These are phyloP conservation scores for Ernsta delagoae DNA, from an alignment of 2,888 invertebrate genomes.

Conservation along the genomic window DNA sequence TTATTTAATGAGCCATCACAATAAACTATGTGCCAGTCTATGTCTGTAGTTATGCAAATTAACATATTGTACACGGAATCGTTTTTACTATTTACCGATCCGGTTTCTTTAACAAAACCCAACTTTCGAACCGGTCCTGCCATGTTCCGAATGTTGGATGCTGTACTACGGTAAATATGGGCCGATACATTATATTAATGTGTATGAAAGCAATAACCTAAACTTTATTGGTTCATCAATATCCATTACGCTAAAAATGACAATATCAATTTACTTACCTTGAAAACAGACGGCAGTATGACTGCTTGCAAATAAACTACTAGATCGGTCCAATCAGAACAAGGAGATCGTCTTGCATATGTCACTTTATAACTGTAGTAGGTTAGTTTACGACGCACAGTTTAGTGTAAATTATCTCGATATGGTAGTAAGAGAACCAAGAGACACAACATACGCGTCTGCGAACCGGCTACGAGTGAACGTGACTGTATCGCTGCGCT, in stretches of 20 bases:
- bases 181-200: conserved; percentile 4
- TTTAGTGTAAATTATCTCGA: conserved; percentile 19
- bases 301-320: no score
- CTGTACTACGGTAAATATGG: conserved; percentile 20
- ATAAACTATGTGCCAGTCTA: background rate
- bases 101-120: conserved; percentile 71
- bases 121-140: conserved; percentile 76
- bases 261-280: conserved; percentile 12
- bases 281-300: background rate
- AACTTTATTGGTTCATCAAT: conserved; percentile 1
- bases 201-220: background rate
- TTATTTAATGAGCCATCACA: conserved; percentile 18
- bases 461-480: no score
- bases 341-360: conserved; percentile 24
- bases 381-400: conserved; percentile 14
- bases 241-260: background rate
- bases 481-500: conserved; percentile 56
- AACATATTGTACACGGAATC: conserved; percentile 18
- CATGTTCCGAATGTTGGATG: conserved; percentile 39
- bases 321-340: conserved; percentile 23
- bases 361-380: conserved; percentile 23
- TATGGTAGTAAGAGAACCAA: conserved; percentile 4
- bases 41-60: conserved; percentile 30
- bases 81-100: conserved; percentile 59
- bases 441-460: conserved; percentile 44